These are phyloP conservation scores for Anadara kagoshimensis DNA, from an alignment of 1,140 invertebrate genomes.

Conservation along the genomic window DNA sequence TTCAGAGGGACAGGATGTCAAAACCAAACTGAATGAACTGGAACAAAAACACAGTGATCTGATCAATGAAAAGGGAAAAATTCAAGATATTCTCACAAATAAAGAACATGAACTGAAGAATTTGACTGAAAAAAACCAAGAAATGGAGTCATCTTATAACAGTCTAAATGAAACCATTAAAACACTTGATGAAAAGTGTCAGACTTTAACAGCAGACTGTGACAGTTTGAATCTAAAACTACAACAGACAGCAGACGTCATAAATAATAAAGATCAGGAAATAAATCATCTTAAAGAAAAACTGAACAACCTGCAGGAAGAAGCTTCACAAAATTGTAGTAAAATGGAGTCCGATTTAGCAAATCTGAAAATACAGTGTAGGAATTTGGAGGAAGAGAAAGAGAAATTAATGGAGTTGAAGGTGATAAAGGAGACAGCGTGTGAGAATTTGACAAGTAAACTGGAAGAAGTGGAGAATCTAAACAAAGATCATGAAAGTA, in stretches of 20 bases:
- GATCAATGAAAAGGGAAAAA: constrained; percentile 30
- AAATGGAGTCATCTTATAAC: constrained; percentile 6
- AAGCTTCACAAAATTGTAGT: constrained; percentile 15
- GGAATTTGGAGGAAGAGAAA: constrained; percentile 17
- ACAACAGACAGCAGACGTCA: constrained; percentile 15
- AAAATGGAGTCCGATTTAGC: constrained; percentile 21
- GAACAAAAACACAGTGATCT: constrained; percentile 26
- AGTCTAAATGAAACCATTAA: not conserved
- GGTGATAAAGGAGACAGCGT: constrained; percentile 16
- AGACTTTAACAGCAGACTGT: not conserved
- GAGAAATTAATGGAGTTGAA: constrained; percentile 27
- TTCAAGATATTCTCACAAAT: constrained; percentile 29
- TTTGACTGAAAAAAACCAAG: constrained; percentile 21
- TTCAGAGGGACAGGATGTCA: constrained; percentile 13
- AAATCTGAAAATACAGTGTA: constrained; percentile 1
- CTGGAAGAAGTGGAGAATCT: constrained; percentile 9
- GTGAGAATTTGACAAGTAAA: constrained; percentile 1
- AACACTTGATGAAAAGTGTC: constrained; percentile 17
- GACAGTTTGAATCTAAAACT: constrained; percentile 16
- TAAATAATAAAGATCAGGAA: constrained; percentile 32
- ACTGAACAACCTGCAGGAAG: constrained; percentile 15
- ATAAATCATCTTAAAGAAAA: constrained; percentile 22
- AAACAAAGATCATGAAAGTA: constrained; percentile 8
- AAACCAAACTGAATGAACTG: constrained; percentile 17
- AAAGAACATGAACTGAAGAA: constrained; percentile 49